Evolutionary conservation across 1,140 invertebrate species (phyloP).

Genomic region (Solen grandis): DNA sequence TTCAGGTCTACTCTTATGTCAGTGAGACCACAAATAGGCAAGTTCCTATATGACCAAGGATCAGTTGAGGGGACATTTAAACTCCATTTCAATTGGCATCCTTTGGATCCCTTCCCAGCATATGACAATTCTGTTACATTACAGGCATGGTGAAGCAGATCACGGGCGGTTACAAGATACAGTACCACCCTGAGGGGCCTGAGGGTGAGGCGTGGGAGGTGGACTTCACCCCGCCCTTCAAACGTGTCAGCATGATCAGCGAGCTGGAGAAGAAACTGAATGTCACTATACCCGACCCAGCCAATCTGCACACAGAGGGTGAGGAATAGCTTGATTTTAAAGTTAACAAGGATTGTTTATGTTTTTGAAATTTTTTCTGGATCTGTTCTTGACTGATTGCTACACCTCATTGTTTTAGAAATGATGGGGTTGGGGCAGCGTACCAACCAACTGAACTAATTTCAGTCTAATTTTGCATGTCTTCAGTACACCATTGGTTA

Average conservation of each 20-base stretch:
- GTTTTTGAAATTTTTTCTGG: not conserved
- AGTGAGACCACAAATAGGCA: too few species aligned
- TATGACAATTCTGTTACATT: too few species aligned
- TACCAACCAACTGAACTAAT: too few species aligned
- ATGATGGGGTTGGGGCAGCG: too few species aligned
- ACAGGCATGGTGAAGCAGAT: slow-evolving; percentile 87
- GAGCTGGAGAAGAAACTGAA: slow-evolving; percentile 92
- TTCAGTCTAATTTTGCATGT: too few species aligned
- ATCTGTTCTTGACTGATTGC: not conserved
- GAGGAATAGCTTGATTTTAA: too few species aligned
- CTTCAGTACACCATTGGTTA: too few species aligned
- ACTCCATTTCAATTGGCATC: too few species aligned
- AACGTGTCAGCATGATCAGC: slow-evolving; percentile 93
- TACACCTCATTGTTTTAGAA: not conserved
- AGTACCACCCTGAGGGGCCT: slow-evolving; percentile 96
- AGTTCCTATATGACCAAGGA: too few species aligned
- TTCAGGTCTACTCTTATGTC: too few species aligned
- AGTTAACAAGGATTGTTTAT: not conserved
- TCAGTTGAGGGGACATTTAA: too few species aligned
- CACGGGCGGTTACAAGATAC: slow-evolving; percentile 87
- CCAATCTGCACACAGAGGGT: slow-evolving; percentile 81
- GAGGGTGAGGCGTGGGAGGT: slow-evolving; percentile 88
- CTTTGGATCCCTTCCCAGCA: too few species aligned
- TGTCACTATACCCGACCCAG: slow-evolving; percentile 90
- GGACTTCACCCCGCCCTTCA: slow-evolving; percentile 99